Evolutionary conservation across 2,888 invertebrate species (phyloP).

Genomic region (Drosophila algonquin): DNA sequence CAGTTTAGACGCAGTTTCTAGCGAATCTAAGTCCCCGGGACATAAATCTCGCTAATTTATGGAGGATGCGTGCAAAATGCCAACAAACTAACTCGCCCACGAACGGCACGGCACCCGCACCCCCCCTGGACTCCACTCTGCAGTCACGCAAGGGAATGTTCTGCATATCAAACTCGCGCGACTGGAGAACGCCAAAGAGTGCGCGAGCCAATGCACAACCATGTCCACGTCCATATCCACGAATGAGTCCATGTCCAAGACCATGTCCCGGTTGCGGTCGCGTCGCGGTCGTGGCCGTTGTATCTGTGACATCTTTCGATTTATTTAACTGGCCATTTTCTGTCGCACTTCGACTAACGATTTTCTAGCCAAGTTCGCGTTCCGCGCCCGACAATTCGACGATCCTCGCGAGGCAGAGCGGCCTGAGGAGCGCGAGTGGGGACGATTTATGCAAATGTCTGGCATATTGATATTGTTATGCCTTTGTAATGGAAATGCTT

Average conservation of each 20-base stretch:
- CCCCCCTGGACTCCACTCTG: slow-evolving; percentile 1
- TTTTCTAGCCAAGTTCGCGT: slow-evolving; percentile 64
- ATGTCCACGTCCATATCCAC: slow-evolving; percentile 4
- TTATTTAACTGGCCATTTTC: slow-evolving; percentile 74
- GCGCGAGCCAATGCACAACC: slow-evolving; percentile 37
- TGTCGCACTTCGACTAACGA: slow-evolving; percentile 72
- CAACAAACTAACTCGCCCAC: slow-evolving; percentile 65
- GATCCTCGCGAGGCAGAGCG: slow-evolving; percentile 25
- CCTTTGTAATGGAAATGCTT: slow-evolving; percentile 51
- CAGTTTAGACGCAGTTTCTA: slow-evolving; percentile 46
- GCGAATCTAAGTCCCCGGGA: slow-evolving; percentile 67
- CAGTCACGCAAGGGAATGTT: slow-evolving; percentile 54
- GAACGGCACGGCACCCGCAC: slow-evolving; percentile 23
- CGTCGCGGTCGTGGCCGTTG: slow-evolving; percentile 38
- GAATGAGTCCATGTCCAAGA: slow-evolving; percentile 23
- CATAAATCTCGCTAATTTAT: slow-evolving; percentile 77
- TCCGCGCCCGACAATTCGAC: slow-evolving; percentile 51
- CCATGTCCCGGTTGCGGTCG: slow-evolving; percentile 32
- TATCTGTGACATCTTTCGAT: slow-evolving; percentile 70
- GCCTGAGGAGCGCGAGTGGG: not conserved
- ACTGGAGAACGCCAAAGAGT: slow-evolving; percentile 35
- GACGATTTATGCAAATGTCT: slow-evolving; percentile 42
- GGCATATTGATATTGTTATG: slow-evolving; percentile 49
- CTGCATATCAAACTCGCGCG: slow-evolving; percentile 65
- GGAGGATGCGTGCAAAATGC: slow-evolving; percentile 74